Evolutionary conservation across 2,888 invertebrate species (phyloP), one percentile per base, ranked within the genome.

Genomic region (Mactromeris polynyma): DNA sequence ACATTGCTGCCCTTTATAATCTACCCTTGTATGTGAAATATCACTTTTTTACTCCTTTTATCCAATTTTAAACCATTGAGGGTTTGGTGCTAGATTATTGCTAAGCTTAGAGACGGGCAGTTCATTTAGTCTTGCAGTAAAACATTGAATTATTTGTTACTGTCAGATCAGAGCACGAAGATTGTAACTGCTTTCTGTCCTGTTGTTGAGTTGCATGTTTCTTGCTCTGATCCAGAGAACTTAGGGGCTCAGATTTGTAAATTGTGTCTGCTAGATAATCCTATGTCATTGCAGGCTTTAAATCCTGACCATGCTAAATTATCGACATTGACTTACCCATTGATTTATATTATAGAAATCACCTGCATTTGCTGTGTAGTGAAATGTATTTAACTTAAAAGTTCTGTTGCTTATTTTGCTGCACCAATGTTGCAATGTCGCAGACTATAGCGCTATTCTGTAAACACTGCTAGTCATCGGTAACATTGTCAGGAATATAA

Each of bases 1-100:
- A 64, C 81, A 86, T 84, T 85, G 88, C 83, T 26, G 40, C 46
- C 82, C 64, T 82, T 36, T 38, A 82, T 40, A 11, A 33, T 33
- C n/a, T 33, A 26, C 80, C 82, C 82, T 54, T 64, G 82, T 82
- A 82, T 81, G 77, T 77, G n/a, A 73, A 64, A 83, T 83, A 83
- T 73, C 38, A 73, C 36, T 4, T 33, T 73, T 73, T 69, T 73
- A 73, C 26, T 19, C 19, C 26, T 73, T 73, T 7, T 73, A 73
- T 69, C 11, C 11, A 73, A 33, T 19, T 73, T 14, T 73, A 36
- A 36, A 73, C 14, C 14, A 14, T 17, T 73, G 36, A 73, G 33
- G 33, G 33, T 33, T 64, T 33, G 33, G 3, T 11, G 19, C 36
- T 7, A 73, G 73, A 73, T 4, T 36, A 73, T 73, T 33, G 73